phyloP scores from a whole-genome alignment of 2,113 vertebrate species.

The Platichthys stellatus region DNA sequence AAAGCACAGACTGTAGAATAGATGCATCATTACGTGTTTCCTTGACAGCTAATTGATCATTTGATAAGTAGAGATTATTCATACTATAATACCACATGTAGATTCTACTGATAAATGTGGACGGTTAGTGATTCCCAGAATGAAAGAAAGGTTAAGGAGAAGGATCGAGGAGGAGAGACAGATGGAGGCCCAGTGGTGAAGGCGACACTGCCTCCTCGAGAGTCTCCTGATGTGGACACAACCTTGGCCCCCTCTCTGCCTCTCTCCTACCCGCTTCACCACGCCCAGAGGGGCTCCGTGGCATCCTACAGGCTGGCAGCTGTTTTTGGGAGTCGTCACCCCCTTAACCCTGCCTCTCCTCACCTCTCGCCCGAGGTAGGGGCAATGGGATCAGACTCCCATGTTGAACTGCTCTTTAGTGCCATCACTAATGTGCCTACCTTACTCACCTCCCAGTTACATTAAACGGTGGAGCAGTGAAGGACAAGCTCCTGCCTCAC shows the following conservation, averaged over 20 bases:
- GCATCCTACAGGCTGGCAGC: slow-evolving; percentile 77
- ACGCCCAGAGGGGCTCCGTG: slow-evolving; percentile 67
- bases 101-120: slow-evolving; percentile 23
- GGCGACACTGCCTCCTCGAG: slow-evolving; percentile 45
- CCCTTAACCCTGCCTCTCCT: slow-evolving; percentile 56
- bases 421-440: background rate
- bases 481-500: slow-evolving; percentile 37
- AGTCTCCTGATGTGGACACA: slow-evolving; percentile 61
- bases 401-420: slow-evolving; percentile 40
- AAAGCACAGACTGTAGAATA: background rate
- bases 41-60: slow-evolving; percentile 16
- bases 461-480: slow-evolving; percentile 31
- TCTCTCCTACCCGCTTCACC: slow-evolving; percentile 47
- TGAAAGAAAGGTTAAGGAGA: slow-evolving; percentile 28
- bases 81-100: slow-evolving; percentile 12
- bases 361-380: slow-evolving; percentile 54
- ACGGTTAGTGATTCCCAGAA: slow-evolving; percentile 12
- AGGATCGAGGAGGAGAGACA: slow-evolving; percentile 55
- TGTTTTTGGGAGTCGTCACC: slow-evolving; percentile 70
- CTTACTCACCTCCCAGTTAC: slow-evolving; percentile 23
- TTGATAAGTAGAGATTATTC: slow-evolving; percentile 13
- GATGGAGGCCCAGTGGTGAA: slow-evolving; percentile 75
- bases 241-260: slow-evolving; percentile 63
- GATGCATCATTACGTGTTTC: slow-evolving; percentile 3
- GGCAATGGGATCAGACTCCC: slow-evolving; percentile 38